Evolutionary conservation across 37 sponge, comb jelly and placozoan species (phyloP).

Genomic region (Crambe crambe): DNA sequence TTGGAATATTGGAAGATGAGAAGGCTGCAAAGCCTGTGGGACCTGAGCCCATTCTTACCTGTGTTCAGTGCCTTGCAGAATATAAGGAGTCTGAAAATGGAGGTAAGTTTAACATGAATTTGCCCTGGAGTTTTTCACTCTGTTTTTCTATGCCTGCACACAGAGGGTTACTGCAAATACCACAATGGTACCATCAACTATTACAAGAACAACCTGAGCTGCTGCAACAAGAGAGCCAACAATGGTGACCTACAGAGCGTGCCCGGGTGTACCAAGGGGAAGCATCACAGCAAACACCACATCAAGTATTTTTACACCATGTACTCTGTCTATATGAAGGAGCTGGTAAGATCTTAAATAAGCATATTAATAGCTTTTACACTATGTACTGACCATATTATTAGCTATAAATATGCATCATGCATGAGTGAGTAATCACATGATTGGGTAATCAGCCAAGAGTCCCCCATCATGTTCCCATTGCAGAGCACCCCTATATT

Average conservation of each 20-base stretch:
- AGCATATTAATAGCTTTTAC: no score
- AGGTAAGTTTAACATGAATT: constrained; percentile 14
- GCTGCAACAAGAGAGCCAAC: constrained; percentile 40
- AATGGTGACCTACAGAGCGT: constrained; percentile 17
- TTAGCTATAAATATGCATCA: no score
- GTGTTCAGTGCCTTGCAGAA: constrained; percentile 66
- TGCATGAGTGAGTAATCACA: no score
- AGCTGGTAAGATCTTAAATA: constrained; percentile 48
- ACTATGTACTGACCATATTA: no score
- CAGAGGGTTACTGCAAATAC: constrained; percentile 61
- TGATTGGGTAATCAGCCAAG: no score
- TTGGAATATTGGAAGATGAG: constrained; percentile 25
- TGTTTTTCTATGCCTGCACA: neutral
- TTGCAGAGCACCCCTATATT: no score
- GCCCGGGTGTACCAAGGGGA: constrained; percentile 70
- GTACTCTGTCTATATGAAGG: constrained; percentile 59
- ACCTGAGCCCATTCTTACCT: constrained; percentile 76
- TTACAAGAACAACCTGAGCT: constrained; percentile 39
- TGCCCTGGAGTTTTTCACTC: neutral
- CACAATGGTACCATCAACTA: constrained; percentile 35
- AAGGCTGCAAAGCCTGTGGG: constrained; percentile 23
- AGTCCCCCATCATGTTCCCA: no score
- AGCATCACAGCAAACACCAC: constrained; percentile 68
- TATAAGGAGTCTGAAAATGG: constrained; percentile 79
- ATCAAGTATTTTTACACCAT: constrained; percentile 49